Percentiles rank a stretch among this genome's conserved stretches.
Conservation (phyloP, 2,888 invertebrate species). For the Exocentrus adspersus region DNA sequence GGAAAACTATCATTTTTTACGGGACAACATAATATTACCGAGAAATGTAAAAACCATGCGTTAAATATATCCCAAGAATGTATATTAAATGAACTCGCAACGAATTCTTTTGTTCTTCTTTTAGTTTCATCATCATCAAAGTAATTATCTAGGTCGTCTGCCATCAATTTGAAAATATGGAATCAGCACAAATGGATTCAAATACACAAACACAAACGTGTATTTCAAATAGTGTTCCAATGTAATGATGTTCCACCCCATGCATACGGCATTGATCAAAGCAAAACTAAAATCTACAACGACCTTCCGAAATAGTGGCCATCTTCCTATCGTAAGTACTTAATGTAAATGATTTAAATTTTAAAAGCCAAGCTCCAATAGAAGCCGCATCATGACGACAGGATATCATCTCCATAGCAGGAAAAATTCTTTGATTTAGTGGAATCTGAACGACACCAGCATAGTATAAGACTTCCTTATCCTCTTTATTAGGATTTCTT, state of each 20-base stretch:
- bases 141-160: neutral
- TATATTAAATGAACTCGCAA: neutral
- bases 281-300: no score
- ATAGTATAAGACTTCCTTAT: neutral
- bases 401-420: no score
- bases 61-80: no score
- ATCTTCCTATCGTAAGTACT: no score
- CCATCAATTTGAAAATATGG: constrained; percentile 11
- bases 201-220: neutral
- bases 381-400: no score
- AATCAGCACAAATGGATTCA: constrained; percentile 1
- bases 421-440: neutral
- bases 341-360: no score
- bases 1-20: no score
- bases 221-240: neutral
- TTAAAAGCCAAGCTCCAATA: no score
- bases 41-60: no score
- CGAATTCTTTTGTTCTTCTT: neutral
- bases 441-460: neutral
- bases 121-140: neutral
- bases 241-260: neutral
- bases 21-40: no score
- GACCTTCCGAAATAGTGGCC: no score
- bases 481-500: neutral
- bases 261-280: neutral